Evolutionary conservation across 2,113 vertebrate species (phyloP).

Genomic region (Seriola rivoliana): DNA sequence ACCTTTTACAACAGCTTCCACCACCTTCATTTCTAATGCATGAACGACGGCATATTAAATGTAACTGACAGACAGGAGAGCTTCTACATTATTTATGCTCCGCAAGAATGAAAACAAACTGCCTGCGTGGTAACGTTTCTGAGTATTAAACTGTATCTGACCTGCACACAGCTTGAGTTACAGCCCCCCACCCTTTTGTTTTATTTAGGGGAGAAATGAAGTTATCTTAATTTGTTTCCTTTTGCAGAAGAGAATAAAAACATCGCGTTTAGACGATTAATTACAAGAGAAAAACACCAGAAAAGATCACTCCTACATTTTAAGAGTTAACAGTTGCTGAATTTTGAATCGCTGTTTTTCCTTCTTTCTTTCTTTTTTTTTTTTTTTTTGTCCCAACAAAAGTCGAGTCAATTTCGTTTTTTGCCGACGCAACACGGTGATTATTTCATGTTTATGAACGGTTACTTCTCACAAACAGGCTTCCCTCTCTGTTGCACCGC

Average conservation of each 20-base stretch:
- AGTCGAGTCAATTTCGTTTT: constrained; percentile 29
- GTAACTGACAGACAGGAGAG: constrained; percentile 73
- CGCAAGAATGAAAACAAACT: constrained; percentile 75
- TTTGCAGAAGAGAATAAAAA: background rate
- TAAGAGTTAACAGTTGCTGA: background rate
- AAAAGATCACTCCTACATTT: background rate
- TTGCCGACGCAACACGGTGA: background rate
- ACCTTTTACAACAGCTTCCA: constrained; percentile 53
- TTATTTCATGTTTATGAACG: constrained; percentile 14
- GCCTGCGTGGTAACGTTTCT: constrained; percentile 51
- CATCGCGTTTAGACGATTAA: background rate
- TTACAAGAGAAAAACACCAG: background rate
- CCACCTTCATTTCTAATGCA: constrained; percentile 76
- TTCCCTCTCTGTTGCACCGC: constrained; percentile 21
- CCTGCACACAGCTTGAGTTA: constrained; percentile 41
- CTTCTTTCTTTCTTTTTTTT: background rate
- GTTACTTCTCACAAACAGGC: background rate
- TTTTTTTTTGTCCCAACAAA: background rate
- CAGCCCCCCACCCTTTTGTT: constrained; percentile 28
- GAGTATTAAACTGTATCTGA: constrained; percentile 57
- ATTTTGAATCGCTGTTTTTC: background rate
- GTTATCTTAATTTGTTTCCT: constrained; percentile 31
- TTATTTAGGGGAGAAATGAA: constrained; percentile 37
- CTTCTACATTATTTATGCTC: constrained; percentile 78
- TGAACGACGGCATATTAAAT: constrained; percentile 72